Evolutionary conservation across 2,797 vertebrate genomes (phyloP).

Genomic region (Lepus townsendii): DNA sequence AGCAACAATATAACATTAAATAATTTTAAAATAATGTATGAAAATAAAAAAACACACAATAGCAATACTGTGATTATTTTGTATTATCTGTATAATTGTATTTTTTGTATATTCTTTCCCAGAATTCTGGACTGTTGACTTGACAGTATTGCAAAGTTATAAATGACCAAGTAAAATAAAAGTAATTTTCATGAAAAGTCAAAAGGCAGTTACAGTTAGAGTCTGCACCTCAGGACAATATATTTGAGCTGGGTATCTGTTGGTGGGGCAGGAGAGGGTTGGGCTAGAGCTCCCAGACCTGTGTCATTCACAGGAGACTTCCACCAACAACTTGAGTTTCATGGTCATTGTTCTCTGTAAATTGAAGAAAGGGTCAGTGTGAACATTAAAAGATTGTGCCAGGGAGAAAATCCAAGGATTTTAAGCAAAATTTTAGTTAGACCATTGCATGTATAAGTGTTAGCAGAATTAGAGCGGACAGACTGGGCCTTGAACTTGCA

Average conservation of each 20-base stretch:
- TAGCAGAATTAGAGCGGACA: rapidly evolving
- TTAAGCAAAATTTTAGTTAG: background rate
- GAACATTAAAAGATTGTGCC: background rate
- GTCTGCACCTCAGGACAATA: no score
- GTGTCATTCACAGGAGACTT: rapidly evolving
- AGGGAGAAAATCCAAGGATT: background rate
- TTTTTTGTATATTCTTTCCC: conserved; percentile 58
- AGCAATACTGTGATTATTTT: no score
- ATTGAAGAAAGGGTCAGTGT: background rate
- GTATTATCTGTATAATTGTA: background rate
- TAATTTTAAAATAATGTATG: background rate
- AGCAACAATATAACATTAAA: background rate
- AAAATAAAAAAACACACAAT: background rate
- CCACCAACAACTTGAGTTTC: background rate
- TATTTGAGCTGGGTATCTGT: no score
- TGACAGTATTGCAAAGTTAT: conserved; percentile 51
- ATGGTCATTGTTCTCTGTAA: background rate
- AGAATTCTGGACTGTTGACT: conserved; percentile 41
- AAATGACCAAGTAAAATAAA: conserved; percentile 68
- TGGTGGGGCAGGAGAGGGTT: rapidly evolving
- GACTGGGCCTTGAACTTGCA: background rate
- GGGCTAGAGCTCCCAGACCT: background rate
- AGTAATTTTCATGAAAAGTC: conserved; percentile 62
- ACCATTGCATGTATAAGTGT: rapidly evolving
- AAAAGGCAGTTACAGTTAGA: background rate